Evolutionary conservation across 2,797 vertebrate species (phyloP), one percentile per base, ranked within the genome.

Genomic region (Mareca strepera): DNA sequence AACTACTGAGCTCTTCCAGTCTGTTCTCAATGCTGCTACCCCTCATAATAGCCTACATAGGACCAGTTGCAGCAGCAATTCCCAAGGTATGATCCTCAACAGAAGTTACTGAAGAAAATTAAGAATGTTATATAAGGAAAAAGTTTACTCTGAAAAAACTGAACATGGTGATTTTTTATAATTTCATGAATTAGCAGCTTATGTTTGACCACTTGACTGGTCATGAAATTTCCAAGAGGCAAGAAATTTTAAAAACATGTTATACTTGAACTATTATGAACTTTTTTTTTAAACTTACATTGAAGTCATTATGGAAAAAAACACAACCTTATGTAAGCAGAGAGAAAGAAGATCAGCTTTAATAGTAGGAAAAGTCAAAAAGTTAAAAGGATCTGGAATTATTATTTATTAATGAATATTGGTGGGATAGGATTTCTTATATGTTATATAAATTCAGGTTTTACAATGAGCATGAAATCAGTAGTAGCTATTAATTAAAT

Each of bases 1-100:
- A 99, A 96, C 98, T 99, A 55, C 98, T 99, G 86, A 99, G 99
- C 96, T 99, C 99, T 82, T 99, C 99, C 97, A 99, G 99, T 96
- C 98, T 99, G 25, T 99, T 99, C 97, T 99, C 99, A 87, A 99
- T 99, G 99, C 98, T 99, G 88, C 98, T 99, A 96, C 99, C 99
- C 33, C 99, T 99, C 76, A 99, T 99, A 94, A 98, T 99, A 97
- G 99, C 99, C 63, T 99, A 99, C 97, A 99, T 99, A 76, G 99
- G 99, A 96, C 99, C 99, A 60, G 99, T 99, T 68, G 99, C 99
- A 77, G 99, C 99, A 59, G 99, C 99, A 87, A 98, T 99, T 93
- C 99, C 99, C 29, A 99, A 99, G 98, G 99, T 99, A 97, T 74
- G 94, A 60, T 90, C 28, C 46, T 93, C 48, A 33, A 3, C 3